A percentile compares a stretch with the other conserved stretches of the same genome.
Conservation (phyloP, 1,140 invertebrate genomes). For the Anastatus disparis region DNA sequence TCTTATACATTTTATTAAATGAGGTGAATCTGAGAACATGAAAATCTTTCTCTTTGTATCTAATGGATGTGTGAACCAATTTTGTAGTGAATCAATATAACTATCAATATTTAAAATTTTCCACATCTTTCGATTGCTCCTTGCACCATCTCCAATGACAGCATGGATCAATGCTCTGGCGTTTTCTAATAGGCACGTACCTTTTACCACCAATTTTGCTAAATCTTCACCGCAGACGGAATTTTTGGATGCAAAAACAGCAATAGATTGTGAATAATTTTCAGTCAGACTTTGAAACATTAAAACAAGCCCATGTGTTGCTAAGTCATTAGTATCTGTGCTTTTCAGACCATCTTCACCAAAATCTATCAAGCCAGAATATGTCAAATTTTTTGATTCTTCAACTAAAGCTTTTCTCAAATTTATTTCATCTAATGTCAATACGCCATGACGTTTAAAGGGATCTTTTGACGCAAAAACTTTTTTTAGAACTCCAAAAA, state of each 20-base stretch:
- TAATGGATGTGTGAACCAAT: too few species aligned
- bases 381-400: not conserved
- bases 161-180: too few species aligned
- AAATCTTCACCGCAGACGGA: conserved; percentile 34
- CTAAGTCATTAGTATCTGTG: conserved; percentile 26
- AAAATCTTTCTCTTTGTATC: too few species aligned
- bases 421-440: conserved; percentile 41
- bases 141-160: not conserved
- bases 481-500: not conserved
- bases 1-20: too few species aligned
- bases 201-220: conserved; percentile 13
- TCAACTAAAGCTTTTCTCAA: conserved; percentile 35
- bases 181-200: too few species aligned
- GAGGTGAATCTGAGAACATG: too few species aligned
- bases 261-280: conserved; percentile 33
- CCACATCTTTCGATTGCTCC: conserved; percentile 38
- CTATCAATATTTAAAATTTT: conserved; percentile 7
- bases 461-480: conserved; percentile 17
- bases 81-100: not conserved
- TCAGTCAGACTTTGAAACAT: conserved; percentile 10
- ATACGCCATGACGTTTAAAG: conserved; percentile 31
- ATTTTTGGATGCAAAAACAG: conserved; percentile 39
- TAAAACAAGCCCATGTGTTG: conserved; percentile 38
- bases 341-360: conserved; percentile 9
- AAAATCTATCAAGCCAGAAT: conserved; percentile 35